These are phyloP conservation scores for Edolisoma coerulescens DNA, from an alignment of 2,113 vertebrate genomes.

Conservation along the genomic window DNA sequence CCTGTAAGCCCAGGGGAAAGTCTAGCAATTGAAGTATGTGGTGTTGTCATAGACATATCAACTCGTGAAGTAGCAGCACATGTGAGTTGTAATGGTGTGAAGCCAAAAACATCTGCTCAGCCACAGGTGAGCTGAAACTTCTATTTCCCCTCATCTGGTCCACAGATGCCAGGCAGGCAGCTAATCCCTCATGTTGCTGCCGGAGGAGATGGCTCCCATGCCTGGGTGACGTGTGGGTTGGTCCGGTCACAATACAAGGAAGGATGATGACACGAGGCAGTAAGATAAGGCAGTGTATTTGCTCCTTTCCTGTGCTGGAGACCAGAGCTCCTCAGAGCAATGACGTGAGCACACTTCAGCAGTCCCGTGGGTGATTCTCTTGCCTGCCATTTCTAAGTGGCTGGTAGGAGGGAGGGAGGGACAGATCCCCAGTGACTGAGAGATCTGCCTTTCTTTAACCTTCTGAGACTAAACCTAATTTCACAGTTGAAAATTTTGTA, in stretches of 20 bases:
- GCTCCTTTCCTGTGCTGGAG: not conserved
- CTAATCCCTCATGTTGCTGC: not conserved
- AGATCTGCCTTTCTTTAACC: not conserved
- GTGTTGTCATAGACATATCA: not conserved
- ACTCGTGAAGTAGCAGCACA: not conserved
- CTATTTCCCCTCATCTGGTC: not conserved
- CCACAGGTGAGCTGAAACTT: not conserved
- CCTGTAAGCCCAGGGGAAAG: not conserved
- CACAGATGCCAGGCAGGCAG: not conserved
- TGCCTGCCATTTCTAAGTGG: not conserved
- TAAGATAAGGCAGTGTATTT: not conserved
- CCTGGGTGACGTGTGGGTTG: not conserved
- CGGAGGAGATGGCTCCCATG: not conserved
- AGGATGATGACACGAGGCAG: not conserved
- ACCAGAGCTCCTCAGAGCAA: not conserved
- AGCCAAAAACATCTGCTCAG: not conserved
- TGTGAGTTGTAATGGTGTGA: not conserved
- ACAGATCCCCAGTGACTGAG: accelerated
- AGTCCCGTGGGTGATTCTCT: not conserved
- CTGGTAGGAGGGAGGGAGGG: not conserved
- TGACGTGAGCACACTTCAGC: not conserved
- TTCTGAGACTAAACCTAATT: not conserved
- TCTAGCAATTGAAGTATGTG: not conserved
- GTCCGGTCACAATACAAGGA: not conserved
- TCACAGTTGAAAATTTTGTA: not conserved